Evolutionary conservation across 2,888 invertebrate genomes (phyloP), one percentile per base, ranked within the genome.

Genomic region (Polydesmus complanatus): DNA sequence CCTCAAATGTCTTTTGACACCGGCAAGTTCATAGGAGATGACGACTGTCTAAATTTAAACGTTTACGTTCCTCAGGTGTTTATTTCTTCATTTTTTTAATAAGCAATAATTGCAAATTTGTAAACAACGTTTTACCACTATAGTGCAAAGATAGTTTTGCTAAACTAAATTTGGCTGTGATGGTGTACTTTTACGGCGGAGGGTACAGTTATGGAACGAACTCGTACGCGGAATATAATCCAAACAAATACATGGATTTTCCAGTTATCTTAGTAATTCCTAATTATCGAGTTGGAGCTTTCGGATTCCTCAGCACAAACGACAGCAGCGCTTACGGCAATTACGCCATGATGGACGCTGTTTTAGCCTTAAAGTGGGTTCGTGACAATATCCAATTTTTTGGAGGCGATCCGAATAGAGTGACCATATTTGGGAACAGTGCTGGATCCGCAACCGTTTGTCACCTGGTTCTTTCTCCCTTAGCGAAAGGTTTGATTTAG

Each of bases 11-110:
- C 61, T 48, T 58, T 63, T 18, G 88, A 8, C 5, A 37, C 37
- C 5, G 8, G 14, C 5, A 5, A 37, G 37, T 37, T 14, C 8
- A 14, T 8, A 8, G 37, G 88, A 0, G 78, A 77, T 63, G 91
- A 92, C 73, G 88, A 92, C 72, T 92, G 91, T 68, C 78, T 92
- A 1, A 88, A 86, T 66, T 74, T 92, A 2, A 91, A 91, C 69
- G 78, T 85, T 0, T 83, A 81, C 72, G 80, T 81, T 0, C 82
- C 83, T 0, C 78, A 76, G 64, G 70, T 77, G 78, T 37, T 14
- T 8, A 37, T 37, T 37, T 14, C 14, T 14, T 37, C 14, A 14
- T 37, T 37, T 37, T 37, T 14, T 37, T 37, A 37, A 37, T 37
- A 37, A 8, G 5, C 5, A 37, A 37, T 8, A 37, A n/a, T n/a